Evolutionary conservation across 2,113 vertebrate genomes (phyloP).

Genomic region (Variabilichromis moorii): DNA sequence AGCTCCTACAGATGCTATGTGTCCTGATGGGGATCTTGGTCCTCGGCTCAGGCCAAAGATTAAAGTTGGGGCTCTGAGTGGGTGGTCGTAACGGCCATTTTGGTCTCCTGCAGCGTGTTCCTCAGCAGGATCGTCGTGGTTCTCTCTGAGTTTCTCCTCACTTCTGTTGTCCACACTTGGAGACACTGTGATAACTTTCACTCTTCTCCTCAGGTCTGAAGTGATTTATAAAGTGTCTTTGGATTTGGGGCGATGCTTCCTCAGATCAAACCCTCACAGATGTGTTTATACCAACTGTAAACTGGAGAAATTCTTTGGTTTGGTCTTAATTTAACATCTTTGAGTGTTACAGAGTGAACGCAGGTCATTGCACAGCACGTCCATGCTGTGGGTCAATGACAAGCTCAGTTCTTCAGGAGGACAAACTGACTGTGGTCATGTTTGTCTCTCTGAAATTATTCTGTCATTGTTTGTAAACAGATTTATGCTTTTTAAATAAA

Average conservation of each 20-base stretch:
- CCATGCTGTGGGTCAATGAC: neutral
- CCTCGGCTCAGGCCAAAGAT: neutral
- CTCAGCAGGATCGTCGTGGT: neutral
- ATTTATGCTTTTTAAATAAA: neutral
- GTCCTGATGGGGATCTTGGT: neutral
- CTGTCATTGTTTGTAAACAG: neutral
- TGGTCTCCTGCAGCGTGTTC: neutral
- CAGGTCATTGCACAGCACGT: neutral
- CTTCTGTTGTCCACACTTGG: neutral
- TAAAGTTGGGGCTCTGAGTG: neutral
- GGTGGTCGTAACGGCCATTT: neutral
- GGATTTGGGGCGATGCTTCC: neutral
- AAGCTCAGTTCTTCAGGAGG: neutral
- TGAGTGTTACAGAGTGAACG: neutral
- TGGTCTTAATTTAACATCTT: neutral
- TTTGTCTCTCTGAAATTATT: neutral
- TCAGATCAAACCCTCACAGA: neutral
- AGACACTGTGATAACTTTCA: neutral
- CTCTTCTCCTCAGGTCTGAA: neutral
- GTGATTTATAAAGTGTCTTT: neutral
- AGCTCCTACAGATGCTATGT: neutral
- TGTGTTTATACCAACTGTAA: neutral
- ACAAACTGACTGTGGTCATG: neutral
- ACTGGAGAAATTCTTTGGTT: neutral
- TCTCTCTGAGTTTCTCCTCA: neutral